Conservation (phyloP, 2,113 vertebrate species). For the Psilopogon haemacephalus region DNA sequence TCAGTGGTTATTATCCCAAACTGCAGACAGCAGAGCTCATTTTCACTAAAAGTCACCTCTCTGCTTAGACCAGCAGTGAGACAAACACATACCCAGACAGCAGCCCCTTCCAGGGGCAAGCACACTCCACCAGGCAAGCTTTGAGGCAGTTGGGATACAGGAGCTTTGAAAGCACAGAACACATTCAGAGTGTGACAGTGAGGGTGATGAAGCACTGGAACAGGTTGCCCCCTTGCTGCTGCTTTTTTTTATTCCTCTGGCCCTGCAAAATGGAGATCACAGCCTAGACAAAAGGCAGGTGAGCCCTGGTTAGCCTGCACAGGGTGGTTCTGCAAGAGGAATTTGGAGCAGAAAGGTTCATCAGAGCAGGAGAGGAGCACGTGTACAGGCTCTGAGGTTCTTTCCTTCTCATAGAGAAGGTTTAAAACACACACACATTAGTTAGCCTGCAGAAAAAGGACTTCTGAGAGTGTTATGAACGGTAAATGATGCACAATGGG, state of each 20-base stretch:
- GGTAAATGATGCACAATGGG: background rate
- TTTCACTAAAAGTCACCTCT: slow-evolving; percentile 10
- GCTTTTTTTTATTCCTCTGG: background rate
- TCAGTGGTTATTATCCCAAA: background rate
- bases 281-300: background rate
- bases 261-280: background rate
- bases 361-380: background rate
- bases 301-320: background rate
- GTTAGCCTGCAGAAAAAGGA: background rate
- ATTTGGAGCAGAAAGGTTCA: background rate
- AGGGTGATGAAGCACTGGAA: no score
- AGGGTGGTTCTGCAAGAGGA: background rate
- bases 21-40: background rate
- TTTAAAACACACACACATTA: background rate
- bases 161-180: background rate
- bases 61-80: background rate
- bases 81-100: background rate
- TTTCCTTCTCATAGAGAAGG: background rate
- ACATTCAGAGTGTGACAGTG: fast-evolving
- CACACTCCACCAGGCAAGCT: background rate
- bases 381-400: background rate
- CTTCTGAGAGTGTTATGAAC: background rate
- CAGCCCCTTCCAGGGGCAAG: background rate
- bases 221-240: background rate
- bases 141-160: background rate